Base-by-base conservation (phyloP, 1,140 invertebrate species). In the Hylaeus volcanicus region DNA sequence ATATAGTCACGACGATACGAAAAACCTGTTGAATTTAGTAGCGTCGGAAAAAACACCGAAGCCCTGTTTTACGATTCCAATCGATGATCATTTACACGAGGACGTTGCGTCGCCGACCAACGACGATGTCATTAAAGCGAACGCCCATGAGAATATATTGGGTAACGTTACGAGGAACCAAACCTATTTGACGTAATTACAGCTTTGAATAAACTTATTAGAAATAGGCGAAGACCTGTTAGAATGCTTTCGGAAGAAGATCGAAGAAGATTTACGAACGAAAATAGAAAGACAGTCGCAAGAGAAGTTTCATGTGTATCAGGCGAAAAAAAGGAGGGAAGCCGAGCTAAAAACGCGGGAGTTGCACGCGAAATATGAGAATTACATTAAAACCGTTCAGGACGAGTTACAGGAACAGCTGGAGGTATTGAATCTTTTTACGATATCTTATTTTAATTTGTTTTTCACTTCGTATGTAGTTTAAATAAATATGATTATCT, bases 61-160 rank as follows among this genome's bases (percentile, higher is more conserved):
- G 63, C 5, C 72, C 14, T 75, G 79, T 5, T 79, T 74, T 8
- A n/a, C 77, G 9, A 4, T 58, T 14, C 15, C 51, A 26, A 48
- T 53, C 4, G 26, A 65, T 4, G 26, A 65, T 26, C 43, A 15
- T 0, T 41, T 48, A 14, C 4, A 1, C 3, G 14, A 48, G 8
- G 45, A 9, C 3, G 8, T 41, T 48, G 12, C 3, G 39, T 60
- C 71, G 4, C 26, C 53, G 1, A 39, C 48, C 12, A n/a, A 79
- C 6, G 64, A 82, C 8, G 89, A 91, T 77, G 84, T 88, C 60
- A 83, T 92, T 6, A 92, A 91, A 85, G 90, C 92, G n/a, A 73
- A 90, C 8, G 91, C 92, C 1, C 93, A 94, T 79, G 77, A 91
- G 86, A 91, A 91, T 81, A 93, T 94, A 76, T 76, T 94, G 86